These are phyloP conservation scores for Drosophila takahashii DNA, from an alignment of 1,140 invertebrate species.

Conservation along the genomic window DNA sequence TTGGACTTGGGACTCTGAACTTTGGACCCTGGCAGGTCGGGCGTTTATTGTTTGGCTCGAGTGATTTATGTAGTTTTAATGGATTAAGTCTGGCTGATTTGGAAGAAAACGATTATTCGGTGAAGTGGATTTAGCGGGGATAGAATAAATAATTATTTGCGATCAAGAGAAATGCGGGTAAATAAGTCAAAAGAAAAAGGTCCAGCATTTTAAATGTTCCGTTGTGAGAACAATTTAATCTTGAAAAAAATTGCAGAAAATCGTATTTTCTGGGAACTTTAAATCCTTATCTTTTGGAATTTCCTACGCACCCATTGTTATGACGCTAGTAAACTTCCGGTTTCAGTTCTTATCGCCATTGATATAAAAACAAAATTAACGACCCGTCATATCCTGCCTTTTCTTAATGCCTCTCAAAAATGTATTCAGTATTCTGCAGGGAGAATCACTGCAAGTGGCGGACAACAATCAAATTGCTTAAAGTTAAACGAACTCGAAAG, in stretches of 20 bases:
- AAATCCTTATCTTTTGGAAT: not conserved
- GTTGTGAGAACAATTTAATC: not conserved
- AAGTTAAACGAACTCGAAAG: slow-evolving; percentile 65
- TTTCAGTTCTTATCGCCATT: slow-evolving; percentile 19
- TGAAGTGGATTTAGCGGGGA: not conserved
- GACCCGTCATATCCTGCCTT: slow-evolving; percentile 11
- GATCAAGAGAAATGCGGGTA: not conserved
- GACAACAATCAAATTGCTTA: slow-evolving; percentile 12
- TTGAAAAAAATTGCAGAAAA: not conserved
- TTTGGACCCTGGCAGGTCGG: slow-evolving; percentile 2
- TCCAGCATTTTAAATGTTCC: too few species aligned
- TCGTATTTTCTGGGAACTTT: not conserved
- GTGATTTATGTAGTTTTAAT: slow-evolving; percentile 47
- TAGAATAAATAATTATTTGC: not conserved
- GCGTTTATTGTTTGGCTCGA: slow-evolving; percentile 19
- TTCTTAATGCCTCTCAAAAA: slow-evolving; percentile 9
- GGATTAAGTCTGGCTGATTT: slow-evolving; percentile 2
- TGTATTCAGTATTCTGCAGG: slow-evolving; percentile 9
- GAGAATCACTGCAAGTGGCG: slow-evolving; percentile 12
- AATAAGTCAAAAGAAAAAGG: not conserved
- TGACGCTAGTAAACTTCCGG: slow-evolving; percentile 5
- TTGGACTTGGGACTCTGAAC: slow-evolving; percentile 9
- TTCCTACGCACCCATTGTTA: not conserved
- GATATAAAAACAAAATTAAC: slow-evolving; percentile 33
- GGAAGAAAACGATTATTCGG: slow-evolving; percentile 1